phyloP scores from a whole-genome alignment of 2,888 invertebrate genomes.

The Ectemnius continuus region DNA sequence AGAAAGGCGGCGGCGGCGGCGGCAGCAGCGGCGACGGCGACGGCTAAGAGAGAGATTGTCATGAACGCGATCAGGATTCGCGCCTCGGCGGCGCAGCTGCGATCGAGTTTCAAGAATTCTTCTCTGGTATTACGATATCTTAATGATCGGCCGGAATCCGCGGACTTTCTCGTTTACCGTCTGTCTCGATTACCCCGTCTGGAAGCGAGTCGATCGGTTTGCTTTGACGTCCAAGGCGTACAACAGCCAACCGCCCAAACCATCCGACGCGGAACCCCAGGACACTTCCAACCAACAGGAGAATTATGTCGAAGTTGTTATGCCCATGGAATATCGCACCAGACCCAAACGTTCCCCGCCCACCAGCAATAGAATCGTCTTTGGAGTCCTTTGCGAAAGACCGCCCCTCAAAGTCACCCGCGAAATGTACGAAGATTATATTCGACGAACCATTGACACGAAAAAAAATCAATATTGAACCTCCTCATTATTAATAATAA shows the following conservation, averaged over 20 bases:
- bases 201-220: background rate
- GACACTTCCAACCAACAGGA: conserved; percentile 24
- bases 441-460: conserved; percentile 7
- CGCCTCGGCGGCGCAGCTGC: conserved; percentile 14
- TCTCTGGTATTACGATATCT: conserved; percentile 20
- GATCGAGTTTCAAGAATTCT: conserved; percentile 9
- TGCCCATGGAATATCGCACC: conserved; percentile 11
- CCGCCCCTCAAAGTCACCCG: conserved; percentile 45
- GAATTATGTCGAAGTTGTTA: conserved; percentile 44
- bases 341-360: background rate
- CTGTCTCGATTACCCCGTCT: background rate
- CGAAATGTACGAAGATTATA: conserved; percentile 34
- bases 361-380: conserved; percentile 21
- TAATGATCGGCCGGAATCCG: background rate
- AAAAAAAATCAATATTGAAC: too few relatives aligned
- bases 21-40: too few relatives aligned
- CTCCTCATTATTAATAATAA: too few relatives aligned
- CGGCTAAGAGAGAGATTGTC: conserved; percentile 5
- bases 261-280: conserved; percentile 35
- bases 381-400: conserved; percentile 51
- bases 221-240: background rate
- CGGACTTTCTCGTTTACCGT: background rate
- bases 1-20: too few relatives aligned
- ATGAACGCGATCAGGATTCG: conserved; percentile 46
- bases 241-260: conserved; percentile 1